Percentiles rank a stretch among this genome's conserved stretches.
phyloP scores from a whole-genome alignment of 2,888 invertebrate species.

The Psylliodes chrysocephalus region DNA sequence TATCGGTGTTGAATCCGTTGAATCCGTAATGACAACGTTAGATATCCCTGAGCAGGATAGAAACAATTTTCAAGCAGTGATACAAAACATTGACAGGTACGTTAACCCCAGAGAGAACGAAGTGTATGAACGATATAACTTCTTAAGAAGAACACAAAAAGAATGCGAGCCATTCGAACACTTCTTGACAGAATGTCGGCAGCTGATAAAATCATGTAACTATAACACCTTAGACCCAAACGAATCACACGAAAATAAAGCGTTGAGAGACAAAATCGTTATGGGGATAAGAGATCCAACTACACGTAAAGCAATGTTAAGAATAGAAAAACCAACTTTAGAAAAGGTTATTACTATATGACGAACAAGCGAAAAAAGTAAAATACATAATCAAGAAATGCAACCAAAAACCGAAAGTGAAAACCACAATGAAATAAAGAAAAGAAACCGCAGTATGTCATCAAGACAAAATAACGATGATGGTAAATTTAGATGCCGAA shows the following conservation, averaged over 20 bases:
- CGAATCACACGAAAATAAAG: background rate
- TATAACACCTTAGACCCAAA: background rate
- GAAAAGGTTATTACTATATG: too few species aligned
- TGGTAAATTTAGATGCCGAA: too few species aligned
- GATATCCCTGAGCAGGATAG: background rate
- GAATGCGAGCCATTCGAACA: background rate
- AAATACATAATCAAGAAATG: too few species aligned
- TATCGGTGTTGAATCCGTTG: background rate
- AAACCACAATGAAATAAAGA: too few species aligned
- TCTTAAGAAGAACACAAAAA: background rate
- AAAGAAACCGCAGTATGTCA: too few species aligned
- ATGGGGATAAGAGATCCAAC: background rate
- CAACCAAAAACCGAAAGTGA: too few species aligned
- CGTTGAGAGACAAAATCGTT: background rate
- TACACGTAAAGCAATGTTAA: background rate
- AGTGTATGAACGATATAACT: background rate
- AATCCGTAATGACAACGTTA: background rate
- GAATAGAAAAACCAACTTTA: too few species aligned
- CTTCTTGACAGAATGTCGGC: background rate
- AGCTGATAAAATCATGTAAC: background rate
- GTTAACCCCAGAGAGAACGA: background rate
- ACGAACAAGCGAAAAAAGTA: too few species aligned
- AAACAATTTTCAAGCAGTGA: too few species aligned
- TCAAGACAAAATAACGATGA: too few species aligned
- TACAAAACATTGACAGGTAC: background rate